Conservation (phyloP, 2,888 invertebrate genomes). For the Amaurobius ferox region DNA sequence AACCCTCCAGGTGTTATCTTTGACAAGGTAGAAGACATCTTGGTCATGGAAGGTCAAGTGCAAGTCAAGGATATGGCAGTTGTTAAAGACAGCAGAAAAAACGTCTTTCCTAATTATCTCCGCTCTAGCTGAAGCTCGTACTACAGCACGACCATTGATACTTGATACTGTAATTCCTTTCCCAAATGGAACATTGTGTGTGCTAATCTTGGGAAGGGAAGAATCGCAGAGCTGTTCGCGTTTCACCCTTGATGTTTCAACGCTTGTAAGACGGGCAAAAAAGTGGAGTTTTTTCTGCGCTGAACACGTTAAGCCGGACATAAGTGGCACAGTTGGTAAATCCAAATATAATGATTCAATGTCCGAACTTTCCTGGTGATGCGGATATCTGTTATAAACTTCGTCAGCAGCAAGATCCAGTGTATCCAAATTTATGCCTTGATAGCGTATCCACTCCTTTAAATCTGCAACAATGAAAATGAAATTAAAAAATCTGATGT, state of each 20-base stretch:
- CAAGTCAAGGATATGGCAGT: conserved; percentile 92
- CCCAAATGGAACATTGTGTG: conserved; percentile 73
- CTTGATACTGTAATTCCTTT: conserved; percentile 91
- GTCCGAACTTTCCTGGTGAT: conserved; percentile 32
- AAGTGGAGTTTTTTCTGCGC: conserved; percentile 82
- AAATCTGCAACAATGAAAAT: conserved; percentile 83
- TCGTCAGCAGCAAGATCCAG: conserved; percentile 76
- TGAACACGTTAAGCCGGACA: conserved; percentile 84
- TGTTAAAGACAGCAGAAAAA: conserved; percentile 96
- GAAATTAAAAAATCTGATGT: no score
- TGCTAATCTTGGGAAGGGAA: conserved; percentile 72
- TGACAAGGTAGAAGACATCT: conserved; percentile 96
- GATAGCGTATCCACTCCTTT: conserved; percentile 84
- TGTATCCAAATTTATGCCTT: conserved; percentile 77
- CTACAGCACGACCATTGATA: conserved; percentile 84
- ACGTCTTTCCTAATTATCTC: conserved; percentile 89
- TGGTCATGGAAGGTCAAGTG: conserved; percentile 96
- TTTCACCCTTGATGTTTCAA: conserved; percentile 73
- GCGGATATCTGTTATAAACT: conserved; percentile 55
- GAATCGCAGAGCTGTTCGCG: conserved; percentile 73
- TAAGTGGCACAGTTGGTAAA: conserved; percentile 79
- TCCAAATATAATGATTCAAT: conserved; percentile 60
- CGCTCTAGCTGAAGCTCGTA: conserved; percentile 82
- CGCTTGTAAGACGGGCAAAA: conserved; percentile 71
- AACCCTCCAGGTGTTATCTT: conserved; percentile 91